Conservation (phyloP, 2,888 invertebrate species). For the Zelleria hepariella region DNA sequence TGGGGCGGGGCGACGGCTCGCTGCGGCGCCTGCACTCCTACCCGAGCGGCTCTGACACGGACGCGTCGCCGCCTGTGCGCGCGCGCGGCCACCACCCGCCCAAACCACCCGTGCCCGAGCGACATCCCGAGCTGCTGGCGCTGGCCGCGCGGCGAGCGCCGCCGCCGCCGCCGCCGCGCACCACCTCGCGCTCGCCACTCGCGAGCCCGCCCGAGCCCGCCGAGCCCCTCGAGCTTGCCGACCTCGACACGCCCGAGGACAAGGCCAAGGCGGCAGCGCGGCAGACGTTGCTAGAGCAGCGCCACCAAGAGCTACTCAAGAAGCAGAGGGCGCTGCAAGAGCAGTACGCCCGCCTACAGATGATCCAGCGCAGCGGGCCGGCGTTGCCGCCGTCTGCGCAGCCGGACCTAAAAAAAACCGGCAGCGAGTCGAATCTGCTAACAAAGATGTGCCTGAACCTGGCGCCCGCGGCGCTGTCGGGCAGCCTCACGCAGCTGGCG, state of each 20-base stretch:
- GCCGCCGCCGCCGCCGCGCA: conserved; percentile 94
- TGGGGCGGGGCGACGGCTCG: conserved; percentile 75
- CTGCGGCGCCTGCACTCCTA: conserved; percentile 86
- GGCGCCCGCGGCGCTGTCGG: conserved; percentile 52
- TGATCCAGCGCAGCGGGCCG: conserved; percentile 84
- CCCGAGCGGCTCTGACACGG: conserved; percentile 88
- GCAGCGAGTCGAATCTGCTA: conserved; percentile 88
- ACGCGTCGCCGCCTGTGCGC: conserved; percentile 82
- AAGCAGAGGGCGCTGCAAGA: conserved; percentile 92
- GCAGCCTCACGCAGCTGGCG: conserved; percentile 54
- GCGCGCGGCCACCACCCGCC: conserved; percentile 70
- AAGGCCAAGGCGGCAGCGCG: conserved; percentile 48
- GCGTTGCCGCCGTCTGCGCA: conserved; percentile 75
- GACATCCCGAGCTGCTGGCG: conserved; percentile 83
- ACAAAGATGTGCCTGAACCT: conserved; percentile 86
- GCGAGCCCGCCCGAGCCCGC: conserved; percentile 86
- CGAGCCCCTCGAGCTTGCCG: conserved; percentile 72
- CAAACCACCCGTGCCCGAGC: conserved; percentile 87
- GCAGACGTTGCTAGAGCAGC: conserved; percentile 84
- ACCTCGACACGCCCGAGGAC: conserved; percentile 21
- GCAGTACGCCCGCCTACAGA: conserved; percentile 90
- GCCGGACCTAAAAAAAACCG: conserved; percentile 85
- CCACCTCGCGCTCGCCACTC: conserved; percentile 88
- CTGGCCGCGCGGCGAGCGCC: conserved; percentile 80
- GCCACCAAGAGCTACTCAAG: conserved; percentile 89